A percentile compares a stretch with the other conserved stretches of the same genome.
These are phyloP conservation scores for Sebastes flavidus DNA, from an alignment of 2,797 vertebrate genomes.

Conservation along the genomic window DNA sequence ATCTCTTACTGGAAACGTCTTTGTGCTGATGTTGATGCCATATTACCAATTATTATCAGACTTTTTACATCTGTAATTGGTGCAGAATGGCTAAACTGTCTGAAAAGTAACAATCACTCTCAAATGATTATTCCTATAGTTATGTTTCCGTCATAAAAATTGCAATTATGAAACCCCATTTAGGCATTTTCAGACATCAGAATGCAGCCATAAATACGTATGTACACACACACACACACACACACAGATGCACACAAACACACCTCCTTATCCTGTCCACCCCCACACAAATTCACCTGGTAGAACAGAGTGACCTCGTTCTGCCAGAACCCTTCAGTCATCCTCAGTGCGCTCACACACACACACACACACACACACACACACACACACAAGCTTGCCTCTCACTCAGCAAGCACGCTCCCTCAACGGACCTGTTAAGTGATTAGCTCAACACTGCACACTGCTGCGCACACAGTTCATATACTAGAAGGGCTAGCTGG, in stretches of 20 bases:
- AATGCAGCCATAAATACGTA: background rate
- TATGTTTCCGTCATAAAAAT: background rate
- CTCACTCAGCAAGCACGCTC: conserved; percentile 33
- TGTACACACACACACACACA: background rate
- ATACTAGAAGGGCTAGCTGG: conserved; percentile 6
- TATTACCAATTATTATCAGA: background rate
- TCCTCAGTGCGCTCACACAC: conserved; percentile 26
- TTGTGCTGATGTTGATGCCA: background rate
- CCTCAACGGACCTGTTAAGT: conserved; percentile 73
- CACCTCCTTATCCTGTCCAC: conserved; percentile 58
- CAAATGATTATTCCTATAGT: background rate
- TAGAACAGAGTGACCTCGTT: conserved; percentile 81
- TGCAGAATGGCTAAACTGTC: background rate
- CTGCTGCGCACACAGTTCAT: conserved; percentile 42
- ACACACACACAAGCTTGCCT: conserved; percentile 6
- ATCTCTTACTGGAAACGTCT: background rate
- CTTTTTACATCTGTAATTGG: background rate
- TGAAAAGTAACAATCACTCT: background rate
- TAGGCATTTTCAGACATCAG: conserved; percentile 24
- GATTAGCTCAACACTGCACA: conserved; percentile 71
- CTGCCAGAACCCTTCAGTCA: conserved; percentile 82
- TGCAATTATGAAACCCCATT: background rate
- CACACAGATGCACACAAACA: conserved; percentile 10
- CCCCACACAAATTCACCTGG: conserved; percentile 71
- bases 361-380: background rate